Conservation (phyloP, 2,113 vertebrate genomes). For the Ptyas mucosa region DNA sequence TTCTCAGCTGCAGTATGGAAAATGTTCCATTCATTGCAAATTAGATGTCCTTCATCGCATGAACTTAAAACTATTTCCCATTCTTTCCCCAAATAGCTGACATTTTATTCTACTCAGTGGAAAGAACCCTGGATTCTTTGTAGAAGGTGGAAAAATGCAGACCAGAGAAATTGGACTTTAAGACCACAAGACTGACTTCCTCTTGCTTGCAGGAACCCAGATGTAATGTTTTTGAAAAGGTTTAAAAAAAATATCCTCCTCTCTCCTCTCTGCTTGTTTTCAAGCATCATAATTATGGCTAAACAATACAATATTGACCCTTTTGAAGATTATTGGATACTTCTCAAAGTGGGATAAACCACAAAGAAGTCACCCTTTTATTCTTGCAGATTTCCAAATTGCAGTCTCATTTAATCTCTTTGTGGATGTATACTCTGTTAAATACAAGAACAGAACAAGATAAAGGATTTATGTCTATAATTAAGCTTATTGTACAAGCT, state of each 20-base stretch:
- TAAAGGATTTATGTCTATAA: neutral
- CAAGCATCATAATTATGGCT: conserved; percentile 43
- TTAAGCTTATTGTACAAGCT: neutral
- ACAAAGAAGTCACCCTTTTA: neutral
- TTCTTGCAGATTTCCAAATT: conserved; percentile 19
- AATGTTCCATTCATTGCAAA: conserved; percentile 12
- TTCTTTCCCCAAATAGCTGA: conserved; percentile 50
- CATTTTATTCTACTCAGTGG: conserved; percentile 40
- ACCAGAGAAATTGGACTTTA: conserved; percentile 50
- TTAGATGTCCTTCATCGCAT: conserved; percentile 29
- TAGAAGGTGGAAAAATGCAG: conserved; percentile 45
- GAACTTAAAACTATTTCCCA: conserved; percentile 42
- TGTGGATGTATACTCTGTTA: neutral
- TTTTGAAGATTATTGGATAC: neutral
- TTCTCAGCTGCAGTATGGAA: neutral
- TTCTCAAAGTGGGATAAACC: neutral
- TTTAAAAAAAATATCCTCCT: conserved; percentile 19
- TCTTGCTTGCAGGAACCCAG: conserved; percentile 17
- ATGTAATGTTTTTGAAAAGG: conserved; percentile 33
- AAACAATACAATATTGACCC: conserved; percentile 27
- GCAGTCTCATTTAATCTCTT: neutral
- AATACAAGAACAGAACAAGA: neutral
- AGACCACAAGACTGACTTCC: conserved; percentile 33
- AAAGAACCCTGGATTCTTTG: conserved; percentile 65
- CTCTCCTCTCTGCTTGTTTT: neutral